Evolutionary conservation across 2,113 vertebrate species (phyloP).

Genomic region (mouse (Mus musculus)): GRCm39 chr10:127180001-127180500

Average conservation of each 20-base stretch:
- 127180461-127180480: neutral
- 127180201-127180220: too few species aligned
- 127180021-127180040: neutral
- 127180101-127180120: neutral
- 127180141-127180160: neutral
- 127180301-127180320: too few species aligned
- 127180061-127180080: neutral
- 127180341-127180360: too few species aligned
- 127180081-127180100: neutral
- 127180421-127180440: too few species aligned
- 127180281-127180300: too few species aligned
- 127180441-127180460: neutral
- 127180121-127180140: too few species aligned
- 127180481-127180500: neutral
- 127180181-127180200: too few species aligned
- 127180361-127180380: too few species aligned
- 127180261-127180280: too few species aligned
- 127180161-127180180: neutral
- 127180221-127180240: too few species aligned
- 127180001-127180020: neutral
- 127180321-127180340: too few species aligned
- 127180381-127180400: neutral
- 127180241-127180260: too few species aligned
- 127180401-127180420: neutral
- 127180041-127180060: neutral